Evolutionary conservation across 2,113 vertebrate genomes (phyloP), one percentile per base, ranked within the genome.

Genomic region (Alexandromys fortis): DNA sequence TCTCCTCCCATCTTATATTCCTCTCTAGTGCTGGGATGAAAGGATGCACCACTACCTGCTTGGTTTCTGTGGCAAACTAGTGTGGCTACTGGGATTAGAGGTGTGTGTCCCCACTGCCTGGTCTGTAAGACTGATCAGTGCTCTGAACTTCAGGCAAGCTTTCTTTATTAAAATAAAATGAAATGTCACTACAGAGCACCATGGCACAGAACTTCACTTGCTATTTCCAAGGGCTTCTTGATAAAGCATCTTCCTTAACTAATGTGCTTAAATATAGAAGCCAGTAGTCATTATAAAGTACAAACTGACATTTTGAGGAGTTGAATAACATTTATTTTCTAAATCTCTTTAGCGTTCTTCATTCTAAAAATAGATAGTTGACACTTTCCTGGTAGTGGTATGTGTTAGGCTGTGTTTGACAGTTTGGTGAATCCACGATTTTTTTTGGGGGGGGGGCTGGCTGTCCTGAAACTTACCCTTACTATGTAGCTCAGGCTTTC

Each of bases 201-300:
- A 97, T 97, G 95, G 97, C 92, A 95, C 94, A 97, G 98, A 94
- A 95, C 96, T 98, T 97, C 55, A 42, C 55, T 97, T 98, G 97
- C 98, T 97, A 97, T 96, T 97, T 96, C 95, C 95, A 92, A 86
- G 90, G 82, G 42, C 97, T 96, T 95, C 85, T 58, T 87, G 55
- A 75, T 45, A 49, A 17, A 89, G 45, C 26, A 42, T 82, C 33
- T 83, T 97, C 30, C 45, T 86, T 95, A 92, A 63, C 19, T 52
- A 82, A 30, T n/a, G 21, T 83, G 33, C 21, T 86, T 77, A 86
- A 95, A 67, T 17, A n/a, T 55, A 95, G 52, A 97, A 91, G 6
- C 21, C 68, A 82, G 0, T 90, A 89, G 58, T 19, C 91, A 89
- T 86, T 72, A 86, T 45, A 70, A 94, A 65, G 83, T 91, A 72